Evolutionary conservation across 2,888 invertebrate genomes (phyloP), one percentile per base, ranked within the genome.

Genomic region (Ormyrus pomaceus): DNA sequence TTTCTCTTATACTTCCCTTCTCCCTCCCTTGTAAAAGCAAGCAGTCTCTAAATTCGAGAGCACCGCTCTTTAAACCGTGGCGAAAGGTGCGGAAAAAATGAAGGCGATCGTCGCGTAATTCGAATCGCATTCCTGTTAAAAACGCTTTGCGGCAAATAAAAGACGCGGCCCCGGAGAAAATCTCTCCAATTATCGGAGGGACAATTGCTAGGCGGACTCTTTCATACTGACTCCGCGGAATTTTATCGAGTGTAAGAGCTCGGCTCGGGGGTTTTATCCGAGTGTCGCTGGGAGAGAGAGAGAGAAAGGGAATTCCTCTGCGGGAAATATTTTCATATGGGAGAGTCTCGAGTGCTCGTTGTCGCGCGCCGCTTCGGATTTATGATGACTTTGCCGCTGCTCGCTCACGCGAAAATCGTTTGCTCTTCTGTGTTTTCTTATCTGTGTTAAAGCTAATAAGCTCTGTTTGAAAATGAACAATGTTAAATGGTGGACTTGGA

Each of bases 211-310:
- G 46, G 51, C 46, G 68, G 19, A 59, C 59, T 51, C 58, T 64
- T 58, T 66, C 56, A 64, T 80, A 80, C 74, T 80, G 76, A 80
- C 62, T 76, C 61, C 68, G 56, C 62, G 62, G 62, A 80, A 80
- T 80, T 80, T 80, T 72, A 76, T 80, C 72, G 80, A 72, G 76
- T 76, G 76, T 70, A 71, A 65, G 13, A 48, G 56, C n/a, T n/a
- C 34, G 58, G 34, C 34, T 34, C 34, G 34, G 34, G 34, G 34
- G 34, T 4, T 34, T 34, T 34, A 34, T 34, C 4, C 34, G 34
- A 34, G 34, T 34, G 34, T 34, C 34, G 3, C 34, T 4, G 34
- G 34, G 34, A 34, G 34, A 34, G 34, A 34, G 34, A 3, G 34
- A 34, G 34, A 4, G 34, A 34, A 34, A 34, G 4, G 34, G 34